phyloP scores from a whole-genome alignment of 2,888 invertebrate species.

The Stenodera caucasica region DNA sequence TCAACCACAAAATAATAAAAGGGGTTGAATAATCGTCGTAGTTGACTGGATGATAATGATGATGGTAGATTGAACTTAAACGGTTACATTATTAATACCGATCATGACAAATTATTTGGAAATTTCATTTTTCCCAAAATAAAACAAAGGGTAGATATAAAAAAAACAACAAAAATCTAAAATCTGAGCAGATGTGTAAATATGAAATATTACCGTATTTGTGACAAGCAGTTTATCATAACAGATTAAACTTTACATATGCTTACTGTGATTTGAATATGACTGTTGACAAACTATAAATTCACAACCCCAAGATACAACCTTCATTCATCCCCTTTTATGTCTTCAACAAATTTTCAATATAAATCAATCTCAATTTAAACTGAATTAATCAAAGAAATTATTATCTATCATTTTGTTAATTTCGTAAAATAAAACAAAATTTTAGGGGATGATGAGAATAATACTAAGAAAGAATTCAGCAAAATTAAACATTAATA shows the following conservation, averaged over 20 bases:
- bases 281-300: slow-evolving; percentile 9
- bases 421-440: no score
- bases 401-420: no score
- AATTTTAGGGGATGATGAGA: background rate
- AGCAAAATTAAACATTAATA: background rate
- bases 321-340: background rate
- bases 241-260: slow-evolving; percentile 9
- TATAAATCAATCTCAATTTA: background rate
- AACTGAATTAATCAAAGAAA: background rate
- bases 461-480: background rate
- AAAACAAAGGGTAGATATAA: background rate
- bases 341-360: background rate
- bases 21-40: slow-evolving; percentile 4
- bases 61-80: background rate
- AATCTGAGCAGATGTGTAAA: slow-evolving; percentile 6
- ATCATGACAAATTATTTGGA: background rate
- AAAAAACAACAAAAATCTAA: background rate
- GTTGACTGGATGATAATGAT: slow-evolving; percentile 3
- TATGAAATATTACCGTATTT: slow-evolving; percentile 5
- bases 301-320: background rate
- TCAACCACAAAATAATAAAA: slow-evolving; percentile 5
- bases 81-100: background rate
- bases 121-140: background rate
- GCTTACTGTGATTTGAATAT: slow-evolving; percentile 8
- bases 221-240: slow-evolving; percentile 8